Percentiles rank a stretch among this genome's conserved stretches.
Evolutionary conservation across 1,140 invertebrate species (phyloP).

Genomic region (Conus betulinus): DNA sequence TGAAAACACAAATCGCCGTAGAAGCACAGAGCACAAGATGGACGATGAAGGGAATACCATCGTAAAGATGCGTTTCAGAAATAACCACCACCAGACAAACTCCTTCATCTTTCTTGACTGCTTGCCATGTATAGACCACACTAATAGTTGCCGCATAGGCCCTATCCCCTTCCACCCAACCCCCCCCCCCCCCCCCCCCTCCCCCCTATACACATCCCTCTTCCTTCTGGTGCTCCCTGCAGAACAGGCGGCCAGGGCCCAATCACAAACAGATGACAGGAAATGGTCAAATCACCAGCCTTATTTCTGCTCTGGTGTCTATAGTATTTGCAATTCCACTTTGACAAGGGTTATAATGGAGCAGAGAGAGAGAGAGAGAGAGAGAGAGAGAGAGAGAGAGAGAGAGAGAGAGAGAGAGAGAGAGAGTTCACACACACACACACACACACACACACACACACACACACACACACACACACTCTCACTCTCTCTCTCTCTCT

Average conservation of each 20-base stretch:
- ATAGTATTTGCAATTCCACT: neutral
- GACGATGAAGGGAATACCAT: too few species aligned
- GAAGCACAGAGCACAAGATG: too few species aligned
- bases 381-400: neutral
- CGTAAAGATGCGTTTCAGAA: too few species aligned
- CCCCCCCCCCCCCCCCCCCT: neutral
- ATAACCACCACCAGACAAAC: too few species aligned
- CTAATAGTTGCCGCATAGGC: too few species aligned
- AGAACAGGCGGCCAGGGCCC: neutral
- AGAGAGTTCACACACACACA: neutral
- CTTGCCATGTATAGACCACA: too few species aligned
- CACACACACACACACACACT: neutral
- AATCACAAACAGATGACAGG: neutral
- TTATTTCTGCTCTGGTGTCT: conserved; percentile 8
- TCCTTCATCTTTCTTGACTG: too few species aligned
- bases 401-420: conserved; percentile 10
- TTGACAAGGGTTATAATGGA: neutral
- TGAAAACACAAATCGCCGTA: too few species aligned
- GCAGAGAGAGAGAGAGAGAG: neutral
- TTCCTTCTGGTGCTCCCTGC: neutral
- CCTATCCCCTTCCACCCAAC: neutral
- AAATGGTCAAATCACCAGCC: conserved; percentile 8
- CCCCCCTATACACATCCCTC: too few species aligned
- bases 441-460: too few species aligned
- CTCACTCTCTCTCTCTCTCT: too few species aligned